phyloP scores from a whole-genome alignment of 2,888 invertebrate species.

The Ichneumoninae sp. region DNA sequence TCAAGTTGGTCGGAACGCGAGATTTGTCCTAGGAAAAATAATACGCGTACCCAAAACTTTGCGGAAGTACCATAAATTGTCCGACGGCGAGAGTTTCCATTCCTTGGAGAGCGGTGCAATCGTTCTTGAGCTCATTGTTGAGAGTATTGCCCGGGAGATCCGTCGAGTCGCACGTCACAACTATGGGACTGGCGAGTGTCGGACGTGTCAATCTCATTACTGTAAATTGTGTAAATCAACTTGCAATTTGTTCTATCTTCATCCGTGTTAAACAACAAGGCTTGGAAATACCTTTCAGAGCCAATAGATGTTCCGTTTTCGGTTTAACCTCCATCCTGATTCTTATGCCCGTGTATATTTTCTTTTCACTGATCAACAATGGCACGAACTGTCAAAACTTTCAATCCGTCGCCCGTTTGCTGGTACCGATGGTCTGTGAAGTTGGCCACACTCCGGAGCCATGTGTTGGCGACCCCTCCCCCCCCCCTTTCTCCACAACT shows the following conservation, averaged over 20 bases:
- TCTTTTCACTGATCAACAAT: neutral
- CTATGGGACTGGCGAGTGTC: constrained; percentile 92
- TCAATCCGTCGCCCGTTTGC: neutral
- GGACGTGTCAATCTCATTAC: constrained; percentile 98
- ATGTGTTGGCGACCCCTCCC: too few species aligned
- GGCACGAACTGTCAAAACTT: neutral
- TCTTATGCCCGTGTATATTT: neutral
- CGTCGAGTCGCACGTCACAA: constrained; percentile 93
- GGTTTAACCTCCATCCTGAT: constrained; percentile 87
- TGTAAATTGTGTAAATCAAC: constrained; percentile 77
- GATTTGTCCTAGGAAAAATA: neutral
- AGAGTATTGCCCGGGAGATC: constrained; percentile 94
- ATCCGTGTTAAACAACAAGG: neutral
- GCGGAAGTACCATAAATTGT: constrained; percentile 96
- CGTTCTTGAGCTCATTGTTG: constrained; percentile 91
- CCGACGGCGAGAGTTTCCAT: constrained; percentile 94
- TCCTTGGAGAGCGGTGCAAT: constrained; percentile 93
- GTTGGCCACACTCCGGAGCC: too few species aligned
- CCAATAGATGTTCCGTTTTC: constrained; percentile 87
- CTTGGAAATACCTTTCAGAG: constrained; percentile 86
- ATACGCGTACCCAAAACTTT: constrained; percentile 93
- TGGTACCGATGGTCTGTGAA: too few species aligned
- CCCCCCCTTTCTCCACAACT: too few species aligned
- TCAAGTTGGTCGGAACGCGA: too few species aligned
- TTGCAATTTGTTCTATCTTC: neutral